phyloP scores from a whole-genome alignment of 2,888 invertebrate species.

The Smittia sp. region DNA sequence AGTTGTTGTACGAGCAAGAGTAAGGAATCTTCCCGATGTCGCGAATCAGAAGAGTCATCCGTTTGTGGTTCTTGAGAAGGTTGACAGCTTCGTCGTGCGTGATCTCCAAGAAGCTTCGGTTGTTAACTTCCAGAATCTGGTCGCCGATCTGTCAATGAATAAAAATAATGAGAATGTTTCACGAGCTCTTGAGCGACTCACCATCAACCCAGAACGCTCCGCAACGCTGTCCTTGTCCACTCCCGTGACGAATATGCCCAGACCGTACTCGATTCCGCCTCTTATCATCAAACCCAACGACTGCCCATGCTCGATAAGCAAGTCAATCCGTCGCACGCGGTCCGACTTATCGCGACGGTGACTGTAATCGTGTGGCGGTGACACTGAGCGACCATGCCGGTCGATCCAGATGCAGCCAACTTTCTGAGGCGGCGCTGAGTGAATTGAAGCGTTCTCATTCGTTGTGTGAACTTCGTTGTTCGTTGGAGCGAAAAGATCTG shows the following conservation, averaged over 20 bases:
- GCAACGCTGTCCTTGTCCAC: conserved; percentile 40
- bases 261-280: conserved; percentile 40
- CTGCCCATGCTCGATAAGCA: conserved; percentile 38
- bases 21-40: conserved; percentile 63
- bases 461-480: neutral
- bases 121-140: conserved; percentile 64
- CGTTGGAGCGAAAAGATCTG: conserved; percentile 23
- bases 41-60: conserved; percentile 60
- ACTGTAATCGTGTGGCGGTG: conserved; percentile 38
- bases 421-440: conserved; percentile 31
- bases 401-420: conserved; percentile 40
- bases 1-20: conserved; percentile 36
- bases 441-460: conserved; percentile 23
- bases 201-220: conserved; percentile 38
- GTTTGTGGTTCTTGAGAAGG: conserved; percentile 59
- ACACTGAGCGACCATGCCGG: conserved; percentile 31
- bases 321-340: conserved; percentile 34
- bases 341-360: conserved; percentile 31
- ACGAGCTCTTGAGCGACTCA: neutral
- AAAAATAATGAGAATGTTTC: no score
- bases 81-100: conserved; percentile 64
- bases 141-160: conserved; percentile 58
- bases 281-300: conserved; percentile 40
- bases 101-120: conserved; percentile 60
- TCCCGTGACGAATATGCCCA: conserved; percentile 37